phyloP scores from a whole-genome alignment of 1,140 invertebrate species.

The Drosophila jambulina region DNA sequence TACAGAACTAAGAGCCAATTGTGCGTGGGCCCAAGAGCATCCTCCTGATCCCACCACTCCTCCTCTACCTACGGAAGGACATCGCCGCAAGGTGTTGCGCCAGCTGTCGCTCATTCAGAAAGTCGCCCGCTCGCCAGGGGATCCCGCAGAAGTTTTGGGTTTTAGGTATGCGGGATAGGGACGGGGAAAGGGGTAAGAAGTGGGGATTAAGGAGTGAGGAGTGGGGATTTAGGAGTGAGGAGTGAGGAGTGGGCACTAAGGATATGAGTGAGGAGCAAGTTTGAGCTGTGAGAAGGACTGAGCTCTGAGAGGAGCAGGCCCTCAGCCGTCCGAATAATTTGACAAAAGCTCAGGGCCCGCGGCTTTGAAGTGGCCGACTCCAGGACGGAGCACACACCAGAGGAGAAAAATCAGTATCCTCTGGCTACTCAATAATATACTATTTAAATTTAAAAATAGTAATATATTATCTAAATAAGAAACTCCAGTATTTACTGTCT shows the following conservation, averaged over 20 bases:
- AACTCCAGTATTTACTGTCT: too few relatives aligned
- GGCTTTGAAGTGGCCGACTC: constrained; percentile 54
- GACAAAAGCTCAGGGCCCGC: constrained; percentile 49
- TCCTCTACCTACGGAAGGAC: neutral
- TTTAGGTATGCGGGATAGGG: neutral
- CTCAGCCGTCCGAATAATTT: constrained; percentile 22
- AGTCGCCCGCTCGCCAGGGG: constrained; percentile 20
- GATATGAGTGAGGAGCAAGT: neutral
- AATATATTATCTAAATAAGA: neutral
- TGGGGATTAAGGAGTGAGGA: neutral
- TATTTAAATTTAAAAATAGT: neutral
- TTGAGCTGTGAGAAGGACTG: neutral
- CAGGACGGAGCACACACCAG: neutral
- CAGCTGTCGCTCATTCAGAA: constrained; percentile 49
- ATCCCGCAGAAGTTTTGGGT: constrained; percentile 9
- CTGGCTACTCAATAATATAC: neutral
- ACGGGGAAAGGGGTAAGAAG: neutral
- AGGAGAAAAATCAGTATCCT: constrained; percentile 1
- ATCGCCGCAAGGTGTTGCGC: constrained; percentile 41
- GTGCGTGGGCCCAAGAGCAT: constrained; percentile 35
- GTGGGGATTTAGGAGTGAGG: neutral
- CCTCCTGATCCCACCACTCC: too few relatives aligned
- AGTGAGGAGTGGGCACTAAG: neutral
- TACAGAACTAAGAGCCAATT: constrained; percentile 49
- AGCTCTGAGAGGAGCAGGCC: neutral